phyloP scores from a whole-genome alignment of 1,140 invertebrate genomes.

The Zaprionus kolodkinae region DNA sequence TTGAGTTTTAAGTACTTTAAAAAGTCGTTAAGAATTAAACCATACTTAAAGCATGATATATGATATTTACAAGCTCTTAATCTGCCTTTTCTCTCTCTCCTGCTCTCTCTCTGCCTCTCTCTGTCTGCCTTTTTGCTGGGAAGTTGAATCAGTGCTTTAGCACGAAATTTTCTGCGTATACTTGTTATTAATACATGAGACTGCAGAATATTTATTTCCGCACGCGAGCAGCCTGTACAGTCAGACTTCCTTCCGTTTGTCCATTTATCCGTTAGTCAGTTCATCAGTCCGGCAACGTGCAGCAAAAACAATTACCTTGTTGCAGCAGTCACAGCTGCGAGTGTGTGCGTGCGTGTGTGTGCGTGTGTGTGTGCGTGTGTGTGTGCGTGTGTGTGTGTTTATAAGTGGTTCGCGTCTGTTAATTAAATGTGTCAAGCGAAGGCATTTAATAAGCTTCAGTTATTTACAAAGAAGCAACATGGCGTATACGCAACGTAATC shows the following conservation, averaged over 20 bases:
- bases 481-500: conserved; percentile 41
- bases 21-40: background rate
- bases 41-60: background rate
- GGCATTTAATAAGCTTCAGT: conserved; percentile 79
- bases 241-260: conserved; percentile 5
- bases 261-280: conserved; percentile 31
- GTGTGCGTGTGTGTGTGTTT: conserved; percentile 29
- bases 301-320: conserved; percentile 67
- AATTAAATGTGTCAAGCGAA: conserved; percentile 80
- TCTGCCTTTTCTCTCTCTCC: background rate
- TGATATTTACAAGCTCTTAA: background rate
- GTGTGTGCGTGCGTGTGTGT: conserved; percentile 24
- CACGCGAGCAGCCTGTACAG: conserved; percentile 29
- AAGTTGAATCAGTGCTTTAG: background rate
- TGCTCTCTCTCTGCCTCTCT: too few species aligned
- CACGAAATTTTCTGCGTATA: conserved; percentile 35
- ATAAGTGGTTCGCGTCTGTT: conserved; percentile 81
- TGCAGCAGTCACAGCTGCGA: conserved; percentile 49
- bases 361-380: conserved; percentile 13
- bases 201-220: conserved; percentile 69
- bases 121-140: too few species aligned
- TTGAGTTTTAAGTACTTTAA: background rate
- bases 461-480: conserved; percentile 69
- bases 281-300: conserved; percentile 15
- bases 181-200: conserved; percentile 65